These are phyloP conservation scores for Aldabrachelys gigantea DNA, from an alignment of 2,113 vertebrate genomes.

Conservation along the genomic window DNA sequence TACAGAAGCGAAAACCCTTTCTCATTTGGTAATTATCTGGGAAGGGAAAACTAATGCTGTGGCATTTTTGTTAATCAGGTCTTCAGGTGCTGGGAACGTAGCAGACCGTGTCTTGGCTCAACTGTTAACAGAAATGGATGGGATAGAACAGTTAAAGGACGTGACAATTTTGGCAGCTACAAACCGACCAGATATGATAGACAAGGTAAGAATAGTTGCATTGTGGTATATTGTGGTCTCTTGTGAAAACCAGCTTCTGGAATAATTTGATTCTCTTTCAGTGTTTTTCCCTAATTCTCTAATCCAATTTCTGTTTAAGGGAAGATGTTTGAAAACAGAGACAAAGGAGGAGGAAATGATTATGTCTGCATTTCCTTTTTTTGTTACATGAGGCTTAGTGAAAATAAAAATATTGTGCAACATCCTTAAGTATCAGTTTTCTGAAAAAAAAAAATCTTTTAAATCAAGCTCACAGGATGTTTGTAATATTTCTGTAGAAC, in stretches of 20 bases:
- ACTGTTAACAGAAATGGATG: conserved; percentile 97
- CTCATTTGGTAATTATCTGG: neutral
- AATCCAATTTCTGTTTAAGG: neutral
- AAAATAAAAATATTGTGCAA: conserved; percentile 19
- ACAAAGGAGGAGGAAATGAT: neutral
- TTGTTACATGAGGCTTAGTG: neutral
- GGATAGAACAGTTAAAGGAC: conserved; percentile 92
- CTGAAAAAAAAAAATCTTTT: neutral
- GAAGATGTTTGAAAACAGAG: neutral
- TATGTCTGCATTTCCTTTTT: rapidly evolving
- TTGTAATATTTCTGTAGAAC: conserved; percentile 23
- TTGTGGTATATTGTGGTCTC: neutral
- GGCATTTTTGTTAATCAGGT: conserved; percentile 73
- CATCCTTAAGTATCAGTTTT: conserved; percentile 1
- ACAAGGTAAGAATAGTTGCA: conserved; percentile 87
- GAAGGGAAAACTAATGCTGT: conserved; percentile 10
- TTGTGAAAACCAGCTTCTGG: conserved; percentile 1
- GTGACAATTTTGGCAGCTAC: conserved; percentile 96
- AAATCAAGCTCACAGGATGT: conserved; percentile 18
- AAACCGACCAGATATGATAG: conserved; percentile 96
- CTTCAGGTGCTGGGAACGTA: conserved; percentile 86
- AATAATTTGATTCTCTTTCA: neutral
- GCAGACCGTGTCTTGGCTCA: conserved; percentile 95
- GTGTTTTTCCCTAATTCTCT: neutral
- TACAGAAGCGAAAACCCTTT: neutral